Conservation (phyloP, 2,797 vertebrate species). For the Gila robusta region DNA sequence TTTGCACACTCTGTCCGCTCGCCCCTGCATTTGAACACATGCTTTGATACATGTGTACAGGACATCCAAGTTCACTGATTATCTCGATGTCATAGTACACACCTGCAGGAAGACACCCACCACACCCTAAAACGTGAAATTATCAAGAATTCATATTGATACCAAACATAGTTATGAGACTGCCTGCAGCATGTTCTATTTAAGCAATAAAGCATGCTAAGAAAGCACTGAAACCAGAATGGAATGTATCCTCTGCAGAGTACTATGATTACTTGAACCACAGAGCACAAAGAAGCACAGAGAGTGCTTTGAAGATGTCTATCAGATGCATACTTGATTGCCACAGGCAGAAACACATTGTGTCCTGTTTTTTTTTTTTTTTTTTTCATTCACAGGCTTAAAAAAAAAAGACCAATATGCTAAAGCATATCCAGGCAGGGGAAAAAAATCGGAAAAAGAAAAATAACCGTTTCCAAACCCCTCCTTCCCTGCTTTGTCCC, state of each 20-base stretch:
- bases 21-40: not conserved
- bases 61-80: not conserved
- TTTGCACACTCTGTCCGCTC: not conserved
- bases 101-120: slow-evolving; percentile 28
- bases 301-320: slow-evolving; percentile 44
- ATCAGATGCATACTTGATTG: slow-evolving; percentile 19
- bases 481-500: not conserved
- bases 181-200: not conserved
- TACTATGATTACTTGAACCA: not conserved
- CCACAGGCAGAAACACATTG: slow-evolving; percentile 46
- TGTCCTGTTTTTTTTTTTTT: not conserved
- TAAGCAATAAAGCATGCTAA: not conserved
- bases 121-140: not conserved
- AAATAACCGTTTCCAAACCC: slow-evolving; percentile 49
- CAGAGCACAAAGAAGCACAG: slow-evolving; percentile 45
- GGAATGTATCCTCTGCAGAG: slow-evolving; percentile 22
- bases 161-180: not conserved
- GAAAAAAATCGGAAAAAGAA: slow-evolving; percentile 8
- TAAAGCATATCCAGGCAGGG: slow-evolving; percentile 42
- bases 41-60: not conserved
- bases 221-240: not conserved
- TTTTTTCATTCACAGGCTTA: slow-evolving; percentile 17
- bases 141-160: not conserved
- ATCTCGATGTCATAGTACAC: not conserved
- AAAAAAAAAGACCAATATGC: slow-evolving; percentile 55